These are phyloP conservation scores for Timema podura DNA, from an alignment of 2,888 invertebrate species.

Conservation along the genomic window DNA sequence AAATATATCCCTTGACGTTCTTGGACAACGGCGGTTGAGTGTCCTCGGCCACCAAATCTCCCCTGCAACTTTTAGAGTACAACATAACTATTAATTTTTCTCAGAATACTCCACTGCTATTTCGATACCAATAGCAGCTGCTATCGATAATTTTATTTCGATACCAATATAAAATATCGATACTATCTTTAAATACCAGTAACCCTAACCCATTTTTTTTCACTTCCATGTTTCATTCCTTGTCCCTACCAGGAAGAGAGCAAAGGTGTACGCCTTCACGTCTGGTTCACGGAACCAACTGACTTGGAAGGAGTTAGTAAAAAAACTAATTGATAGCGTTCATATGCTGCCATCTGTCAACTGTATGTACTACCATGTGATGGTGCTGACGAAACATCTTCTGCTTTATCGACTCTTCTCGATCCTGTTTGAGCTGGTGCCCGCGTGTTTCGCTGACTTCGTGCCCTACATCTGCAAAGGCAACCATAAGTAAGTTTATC, in stretches of 20 bases:
- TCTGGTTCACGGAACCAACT: constrained; percentile 5
- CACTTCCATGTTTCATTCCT: too few relatives aligned
- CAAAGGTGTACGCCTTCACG: constrained; percentile 9
- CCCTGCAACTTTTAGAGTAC: too few relatives aligned
- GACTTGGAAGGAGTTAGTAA: not conserved
- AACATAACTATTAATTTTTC: too few relatives aligned
- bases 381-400: not conserved
- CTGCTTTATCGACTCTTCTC: not conserved
- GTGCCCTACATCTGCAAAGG: constrained; percentile 3
- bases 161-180: too few relatives aligned
- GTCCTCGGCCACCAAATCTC: too few relatives aligned
- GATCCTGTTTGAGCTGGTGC: not conserved
- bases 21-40: too few relatives aligned
- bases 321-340: not conserved
- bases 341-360: not conserved
- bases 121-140: too few relatives aligned
- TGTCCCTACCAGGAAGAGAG: not conserved
- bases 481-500: not conserved
- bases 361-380: not conserved
- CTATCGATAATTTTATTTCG: too few relatives aligned
- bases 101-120: too few relatives aligned
- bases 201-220: too few relatives aligned
- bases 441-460: not conserved
- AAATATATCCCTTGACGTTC: too few relatives aligned
- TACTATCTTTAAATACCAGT: too few relatives aligned